phyloP scores from a whole-genome alignment of 2,113 vertebrate genomes.

The Protobothrops mucrosquamatus region DNA sequence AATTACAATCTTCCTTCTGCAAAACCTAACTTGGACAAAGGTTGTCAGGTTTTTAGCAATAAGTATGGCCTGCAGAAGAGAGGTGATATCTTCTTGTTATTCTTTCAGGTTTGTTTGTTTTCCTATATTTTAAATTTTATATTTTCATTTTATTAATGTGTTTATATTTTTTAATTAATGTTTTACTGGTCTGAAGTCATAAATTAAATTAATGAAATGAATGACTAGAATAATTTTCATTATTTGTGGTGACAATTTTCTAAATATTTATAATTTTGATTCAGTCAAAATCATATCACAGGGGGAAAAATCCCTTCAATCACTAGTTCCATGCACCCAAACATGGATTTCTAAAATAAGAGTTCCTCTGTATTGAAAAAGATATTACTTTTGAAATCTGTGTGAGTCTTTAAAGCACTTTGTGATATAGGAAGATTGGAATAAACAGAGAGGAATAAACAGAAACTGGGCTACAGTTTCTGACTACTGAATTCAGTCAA shows the following conservation, averaged over 20 bases:
- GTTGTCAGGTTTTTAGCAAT: background rate
- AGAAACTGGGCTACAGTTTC: background rate
- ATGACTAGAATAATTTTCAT: background rate
- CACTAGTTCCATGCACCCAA: background rate
- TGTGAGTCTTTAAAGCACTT: background rate
- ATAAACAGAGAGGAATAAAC: background rate
- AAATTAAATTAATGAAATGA: background rate
- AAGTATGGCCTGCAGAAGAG: background rate
- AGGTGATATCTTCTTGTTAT: background rate
- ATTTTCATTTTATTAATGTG: background rate
- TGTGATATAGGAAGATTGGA: background rate
- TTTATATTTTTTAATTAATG: background rate
- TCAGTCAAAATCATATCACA: background rate
- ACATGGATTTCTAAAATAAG: background rate
- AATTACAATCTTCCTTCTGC: background rate
- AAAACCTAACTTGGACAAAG: background rate
- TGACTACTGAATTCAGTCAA: background rate
- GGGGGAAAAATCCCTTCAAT: background rate
- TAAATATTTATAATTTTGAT: background rate
- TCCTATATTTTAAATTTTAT: background rate
- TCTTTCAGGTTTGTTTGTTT: background rate
- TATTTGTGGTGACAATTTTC: background rate
- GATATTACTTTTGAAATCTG: background rate
- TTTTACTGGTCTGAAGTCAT: background rate
- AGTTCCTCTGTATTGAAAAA: background rate